These are phyloP conservation scores for Furcula furcula DNA, from an alignment of 2,888 invertebrate genomes.

Conservation along the genomic window DNA sequence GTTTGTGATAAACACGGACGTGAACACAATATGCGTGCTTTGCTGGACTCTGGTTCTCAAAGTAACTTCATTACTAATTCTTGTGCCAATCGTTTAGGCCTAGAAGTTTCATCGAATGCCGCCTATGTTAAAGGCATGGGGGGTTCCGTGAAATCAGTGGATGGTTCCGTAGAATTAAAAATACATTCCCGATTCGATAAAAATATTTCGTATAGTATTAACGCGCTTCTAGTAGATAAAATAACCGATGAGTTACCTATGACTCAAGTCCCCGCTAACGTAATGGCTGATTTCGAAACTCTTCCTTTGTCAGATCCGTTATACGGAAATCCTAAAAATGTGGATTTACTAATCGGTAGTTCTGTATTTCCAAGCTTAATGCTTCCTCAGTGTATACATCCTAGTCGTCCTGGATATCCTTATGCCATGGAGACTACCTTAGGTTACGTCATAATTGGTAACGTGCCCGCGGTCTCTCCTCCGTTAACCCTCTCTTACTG, in stretches of 20 bases:
- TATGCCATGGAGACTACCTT: neutral
- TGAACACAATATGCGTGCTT: constrained; percentile 4
- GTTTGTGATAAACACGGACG: neutral
- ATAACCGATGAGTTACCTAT: constrained; percentile 13
- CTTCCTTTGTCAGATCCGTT: constrained; percentile 11
- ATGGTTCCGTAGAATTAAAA: constrained; percentile 2
- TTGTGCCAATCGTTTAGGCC: constrained; percentile 7
- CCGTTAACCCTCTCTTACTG: neutral
- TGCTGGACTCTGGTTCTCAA: constrained; percentile 14
- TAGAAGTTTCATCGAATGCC: neutral
- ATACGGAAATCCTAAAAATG: constrained; percentile 3
- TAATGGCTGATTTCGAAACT: constrained; percentile 3
- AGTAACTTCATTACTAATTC: constrained; percentile 9
- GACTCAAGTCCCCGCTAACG: constrained; percentile 3
- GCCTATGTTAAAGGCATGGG: constrained; percentile 12
- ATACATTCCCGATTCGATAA: constrained; percentile 10
- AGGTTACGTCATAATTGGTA: constrained; percentile 1
- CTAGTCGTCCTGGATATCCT: neutral
- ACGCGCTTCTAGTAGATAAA: constrained; percentile 10
- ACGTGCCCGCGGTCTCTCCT: neutral
- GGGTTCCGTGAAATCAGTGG: constrained; percentile 4
- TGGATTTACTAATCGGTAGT: neutral
- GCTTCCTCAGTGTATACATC: neutral
- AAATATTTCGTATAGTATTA: constrained; percentile 7
- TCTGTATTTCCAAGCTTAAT: constrained; percentile 1